phyloP scores from a whole-genome alignment of 2,797 vertebrate species.

The Spondyliosoma cantharus region DNA sequence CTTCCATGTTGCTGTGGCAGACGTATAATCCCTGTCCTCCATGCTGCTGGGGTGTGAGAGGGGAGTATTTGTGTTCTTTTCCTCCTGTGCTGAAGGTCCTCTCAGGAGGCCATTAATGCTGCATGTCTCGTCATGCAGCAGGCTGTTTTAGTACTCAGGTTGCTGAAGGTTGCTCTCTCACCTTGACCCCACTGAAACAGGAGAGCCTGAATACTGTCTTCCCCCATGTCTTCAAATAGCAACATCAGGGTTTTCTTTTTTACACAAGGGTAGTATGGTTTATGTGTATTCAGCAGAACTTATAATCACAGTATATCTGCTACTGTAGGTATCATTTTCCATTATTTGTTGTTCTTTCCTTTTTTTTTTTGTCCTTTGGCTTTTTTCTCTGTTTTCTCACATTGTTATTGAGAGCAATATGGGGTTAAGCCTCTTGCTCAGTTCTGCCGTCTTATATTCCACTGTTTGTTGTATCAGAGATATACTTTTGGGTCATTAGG shows the following conservation, averaged over 20 bases:
- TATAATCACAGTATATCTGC: conserved; percentile 7
- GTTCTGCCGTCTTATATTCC: conserved; percentile 45
- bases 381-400: conserved; percentile 32
- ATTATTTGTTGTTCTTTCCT: conserved; percentile 36
- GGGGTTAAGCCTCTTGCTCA: conserved; percentile 50
- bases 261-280: conserved; percentile 15
- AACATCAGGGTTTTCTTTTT: conserved; percentile 63
- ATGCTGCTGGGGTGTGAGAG: conserved; percentile 47
- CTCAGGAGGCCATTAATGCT: conserved; percentile 72
- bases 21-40: conserved; percentile 40
- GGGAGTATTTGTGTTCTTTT: conserved; percentile 74
- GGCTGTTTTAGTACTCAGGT: conserved; percentile 76
- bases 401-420: conserved; percentile 38
- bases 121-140: conserved; percentile 55
- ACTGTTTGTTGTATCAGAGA: conserved; percentile 63
- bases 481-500: conserved; percentile 27
- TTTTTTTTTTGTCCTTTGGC: conserved; percentile 33
- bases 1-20: conserved; percentile 29
- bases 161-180: conserved; percentile 77
- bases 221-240: conserved; percentile 75
- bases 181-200: conserved; percentile 79
- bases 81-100: conserved; percentile 61
- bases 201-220: conserved; percentile 72
- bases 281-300: conserved; percentile 13
- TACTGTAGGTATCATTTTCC: conserved; percentile 9